Percentiles rank a stretch among this genome's conserved stretches.
Evolutionary conservation across 2,113 vertebrate genomes (phyloP).

Genomic region (Balaeniceps rex): DNA sequence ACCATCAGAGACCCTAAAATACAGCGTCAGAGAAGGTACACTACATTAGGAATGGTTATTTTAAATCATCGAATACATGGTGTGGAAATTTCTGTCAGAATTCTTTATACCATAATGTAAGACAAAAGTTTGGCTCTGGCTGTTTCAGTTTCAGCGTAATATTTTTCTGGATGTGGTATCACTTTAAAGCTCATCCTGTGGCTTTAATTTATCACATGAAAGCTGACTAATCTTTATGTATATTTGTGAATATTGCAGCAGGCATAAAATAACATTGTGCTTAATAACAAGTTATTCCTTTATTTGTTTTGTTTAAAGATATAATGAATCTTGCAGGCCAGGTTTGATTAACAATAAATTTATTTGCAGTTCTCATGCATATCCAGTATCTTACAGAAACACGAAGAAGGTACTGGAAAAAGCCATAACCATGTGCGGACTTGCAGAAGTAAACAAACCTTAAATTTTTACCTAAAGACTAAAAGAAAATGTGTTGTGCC

Average conservation of each 20-base stretch:
- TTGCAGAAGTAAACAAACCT: background rate
- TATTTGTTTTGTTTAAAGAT: constrained; percentile 38
- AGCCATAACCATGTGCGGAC: background rate
- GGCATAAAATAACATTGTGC: constrained; percentile 17
- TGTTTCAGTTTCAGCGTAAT: background rate
- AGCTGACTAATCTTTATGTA: constrained; percentile 25
- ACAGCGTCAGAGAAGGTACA: background rate
- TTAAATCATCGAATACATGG: background rate
- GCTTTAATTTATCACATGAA: background rate
- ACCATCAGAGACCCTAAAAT: background rate
- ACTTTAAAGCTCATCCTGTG: background rate
- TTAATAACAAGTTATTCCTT: constrained; percentile 20
- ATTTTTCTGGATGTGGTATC: background rate
- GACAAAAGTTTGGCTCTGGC: background rate
- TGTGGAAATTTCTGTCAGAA: background rate
- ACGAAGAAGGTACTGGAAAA: background rate
- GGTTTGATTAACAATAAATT: background rate
- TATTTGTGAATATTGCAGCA: constrained; percentile 23
- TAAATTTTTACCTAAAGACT: background rate
- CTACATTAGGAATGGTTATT: background rate
- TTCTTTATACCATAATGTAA: background rate
- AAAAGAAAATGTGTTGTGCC: background rate
- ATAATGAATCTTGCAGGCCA: background rate
- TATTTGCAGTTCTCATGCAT: constrained; percentile 3
- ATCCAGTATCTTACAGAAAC: constrained; percentile 21